Base-by-base conservation (phyloP, 2,113 vertebrate genomes). In the Dolichotis patagonum region DNA sequence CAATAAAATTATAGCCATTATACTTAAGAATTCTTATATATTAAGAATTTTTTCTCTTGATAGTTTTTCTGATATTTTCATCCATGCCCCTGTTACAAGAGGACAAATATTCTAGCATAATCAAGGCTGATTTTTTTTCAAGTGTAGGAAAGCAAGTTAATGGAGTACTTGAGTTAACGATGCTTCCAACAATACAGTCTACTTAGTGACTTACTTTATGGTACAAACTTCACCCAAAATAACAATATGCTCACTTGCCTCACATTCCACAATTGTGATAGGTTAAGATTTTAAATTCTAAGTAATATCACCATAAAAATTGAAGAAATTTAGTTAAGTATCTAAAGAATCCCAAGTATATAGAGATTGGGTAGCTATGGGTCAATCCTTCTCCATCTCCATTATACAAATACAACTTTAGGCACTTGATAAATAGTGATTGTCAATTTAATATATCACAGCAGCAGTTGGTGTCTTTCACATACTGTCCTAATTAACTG, bases 21-120 rank as follows among this genome's bases (percentile, higher is more conserved):
- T 65, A 86, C 32, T 91, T 88, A 65, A 95, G 60, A 81, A 30
- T 43, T 54, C 22, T 41, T 56, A 56, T 19, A 20, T 20, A 56
- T 91, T 88, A 65, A 95, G 54, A 81, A 35, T 60, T 28, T 41
- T 88, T 58, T 87, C 84, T 92, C 60, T 94, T 92, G 22, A 77
- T 81, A 35, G 12, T 63, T 92, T 96, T 95, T 81, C 71, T 35
- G 3, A 63, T 86, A 60, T 92, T 77, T 88, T 78, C 43, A 86
- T 30, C 26, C 32, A 62, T 88, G 83, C 88, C 22, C 26, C 60
- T 90, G 7, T 89, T 95, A 75, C 12, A 92, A 54, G n/a, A 89
- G 38, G 69, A 83, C 13, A 96, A 94, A 90, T 96, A 90, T 83
- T 96, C 95, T 85, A 96, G 10, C 63, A 96, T 67, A 93, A 89